phyloP scores from a whole-genome alignment of 2,888 invertebrate genomes.

The Isoperla grammatica region DNA sequence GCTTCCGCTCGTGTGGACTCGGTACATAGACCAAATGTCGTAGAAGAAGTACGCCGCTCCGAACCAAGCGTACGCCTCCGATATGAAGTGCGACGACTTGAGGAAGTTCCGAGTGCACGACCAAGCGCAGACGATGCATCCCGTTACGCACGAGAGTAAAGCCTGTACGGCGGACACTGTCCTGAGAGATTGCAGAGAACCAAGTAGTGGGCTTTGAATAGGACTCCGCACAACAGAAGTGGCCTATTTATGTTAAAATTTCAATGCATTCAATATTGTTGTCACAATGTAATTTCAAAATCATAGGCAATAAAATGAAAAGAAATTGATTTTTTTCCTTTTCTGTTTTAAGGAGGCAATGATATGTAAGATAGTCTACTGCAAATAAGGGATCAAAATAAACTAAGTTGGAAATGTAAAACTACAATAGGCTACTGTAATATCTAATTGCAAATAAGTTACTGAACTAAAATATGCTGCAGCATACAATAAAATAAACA shows the following conservation, averaged over 20 bases:
- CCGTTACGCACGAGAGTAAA: constrained; percentile 59
- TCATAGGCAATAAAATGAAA: too few relatives aligned
- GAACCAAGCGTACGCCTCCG: constrained; percentile 73
- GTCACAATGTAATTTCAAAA: too few relatives aligned
- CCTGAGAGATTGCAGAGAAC: constrained; percentile 44
- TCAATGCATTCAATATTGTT: too few relatives aligned
- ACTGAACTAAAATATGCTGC: too few relatives aligned
- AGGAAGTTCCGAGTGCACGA: constrained; percentile 64
- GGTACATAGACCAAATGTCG: constrained; percentile 75
- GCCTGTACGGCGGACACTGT: constrained; percentile 69
- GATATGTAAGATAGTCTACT: too few relatives aligned
- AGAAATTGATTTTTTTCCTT: too few relatives aligned
- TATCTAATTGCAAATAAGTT: too few relatives aligned
- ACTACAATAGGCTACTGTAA: too few relatives aligned
- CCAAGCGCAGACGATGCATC: constrained; percentile 58
- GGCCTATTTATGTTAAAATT: background rate
- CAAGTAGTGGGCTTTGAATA: background rate
- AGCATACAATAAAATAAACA: too few relatives aligned
- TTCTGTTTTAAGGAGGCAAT: too few relatives aligned
- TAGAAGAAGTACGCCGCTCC: constrained; percentile 74
- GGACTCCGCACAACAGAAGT: background rate
- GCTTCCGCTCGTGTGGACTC: constrained; percentile 48
- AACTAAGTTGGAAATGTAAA: too few relatives aligned
- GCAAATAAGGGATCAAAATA: too few relatives aligned
- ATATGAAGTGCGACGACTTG: constrained; percentile 62